phyloP scores from a whole-genome alignment of 2,113 vertebrate species.

The Oostethus manadensis region DNA sequence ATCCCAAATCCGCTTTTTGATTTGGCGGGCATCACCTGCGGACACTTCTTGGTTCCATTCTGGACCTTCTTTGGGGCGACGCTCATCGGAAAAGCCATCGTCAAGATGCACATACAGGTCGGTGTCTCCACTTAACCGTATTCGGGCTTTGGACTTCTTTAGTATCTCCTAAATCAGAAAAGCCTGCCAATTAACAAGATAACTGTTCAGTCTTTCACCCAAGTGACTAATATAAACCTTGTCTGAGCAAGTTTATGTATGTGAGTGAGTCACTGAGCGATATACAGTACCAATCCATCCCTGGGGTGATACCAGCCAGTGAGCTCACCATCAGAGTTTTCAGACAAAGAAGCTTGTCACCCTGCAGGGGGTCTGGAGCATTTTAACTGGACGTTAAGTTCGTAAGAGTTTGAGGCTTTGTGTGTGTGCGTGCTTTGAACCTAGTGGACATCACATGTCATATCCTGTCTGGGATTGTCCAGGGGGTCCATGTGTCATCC shows the following conservation, averaged over 20 bases:
- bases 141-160: constrained; percentile 16
- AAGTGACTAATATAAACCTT: constrained; percentile 57
- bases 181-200: constrained; percentile 25
- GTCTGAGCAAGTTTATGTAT: constrained; percentile 20
- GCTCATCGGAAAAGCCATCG: constrained; percentile 93
- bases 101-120: constrained; percentile 99
- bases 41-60: constrained; percentile 96
- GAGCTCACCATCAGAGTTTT: constrained; percentile 50
- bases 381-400: constrained; percentile 36
- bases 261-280: constrained; percentile 42
- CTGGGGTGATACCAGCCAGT: constrained; percentile 43
- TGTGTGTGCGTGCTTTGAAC: constrained; percentile 24
- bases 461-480: constrained; percentile 54
- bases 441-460: constrained; percentile 37
- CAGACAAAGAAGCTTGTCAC: constrained; percentile 20
- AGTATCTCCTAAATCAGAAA: constrained; percentile 23
- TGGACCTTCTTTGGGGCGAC: constrained; percentile 99
- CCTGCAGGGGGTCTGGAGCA: constrained; percentile 25
- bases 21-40: constrained; percentile 96
- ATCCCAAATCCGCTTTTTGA: constrained; percentile 98
- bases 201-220: constrained; percentile 50
- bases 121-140: constrained; percentile 1
- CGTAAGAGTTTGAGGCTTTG: constrained; percentile 23
- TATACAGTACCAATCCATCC: constrained; percentile 40
- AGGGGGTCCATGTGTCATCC: constrained; percentile 58